phyloP scores from a whole-genome alignment of 2,888 invertebrate genomes.

The Cheiracanthium punctorium region DNA sequence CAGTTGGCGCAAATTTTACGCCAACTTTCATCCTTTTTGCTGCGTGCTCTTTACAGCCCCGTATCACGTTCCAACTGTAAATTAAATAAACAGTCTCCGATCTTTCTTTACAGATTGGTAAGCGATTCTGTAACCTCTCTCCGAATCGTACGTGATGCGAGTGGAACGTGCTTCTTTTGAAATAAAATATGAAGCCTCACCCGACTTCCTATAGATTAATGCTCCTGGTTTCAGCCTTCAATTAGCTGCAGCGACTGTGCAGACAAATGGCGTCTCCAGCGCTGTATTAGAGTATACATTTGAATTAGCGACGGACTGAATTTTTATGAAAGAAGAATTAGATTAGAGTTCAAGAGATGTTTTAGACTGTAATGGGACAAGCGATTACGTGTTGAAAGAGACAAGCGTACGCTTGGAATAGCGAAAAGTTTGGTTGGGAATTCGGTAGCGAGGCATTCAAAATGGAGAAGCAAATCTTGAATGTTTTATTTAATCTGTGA shows the following conservation, averaged over 20 bases:
- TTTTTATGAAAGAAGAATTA: too few relatives aligned
- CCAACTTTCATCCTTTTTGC: background rate
- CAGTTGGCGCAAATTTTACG: background rate
- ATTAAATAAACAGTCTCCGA: background rate
- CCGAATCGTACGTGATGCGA: background rate
- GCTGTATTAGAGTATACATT: background rate
- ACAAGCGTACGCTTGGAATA: too few relatives aligned
- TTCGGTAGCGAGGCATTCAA: too few relatives aligned
- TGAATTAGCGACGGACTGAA: too few relatives aligned
- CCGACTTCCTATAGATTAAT: background rate
- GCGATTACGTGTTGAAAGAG: too few relatives aligned
- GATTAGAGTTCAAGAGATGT: too few relatives aligned
- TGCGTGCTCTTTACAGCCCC: background rate
- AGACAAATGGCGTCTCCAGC: background rate
- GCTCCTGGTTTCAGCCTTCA: background rate
- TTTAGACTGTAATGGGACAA: too few relatives aligned
- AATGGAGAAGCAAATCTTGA: too few relatives aligned
- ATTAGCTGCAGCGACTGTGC: background rate
- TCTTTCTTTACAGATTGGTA: background rate
- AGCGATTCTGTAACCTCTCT: background rate
- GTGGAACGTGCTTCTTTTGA: background rate
- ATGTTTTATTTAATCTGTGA: too few relatives aligned
- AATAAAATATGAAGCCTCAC: background rate
- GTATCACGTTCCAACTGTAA: background rate
- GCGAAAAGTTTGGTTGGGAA: too few relatives aligned